phyloP scores from a whole-genome alignment of 2,888 invertebrate genomes.

The Archips crataeganus region DNA sequence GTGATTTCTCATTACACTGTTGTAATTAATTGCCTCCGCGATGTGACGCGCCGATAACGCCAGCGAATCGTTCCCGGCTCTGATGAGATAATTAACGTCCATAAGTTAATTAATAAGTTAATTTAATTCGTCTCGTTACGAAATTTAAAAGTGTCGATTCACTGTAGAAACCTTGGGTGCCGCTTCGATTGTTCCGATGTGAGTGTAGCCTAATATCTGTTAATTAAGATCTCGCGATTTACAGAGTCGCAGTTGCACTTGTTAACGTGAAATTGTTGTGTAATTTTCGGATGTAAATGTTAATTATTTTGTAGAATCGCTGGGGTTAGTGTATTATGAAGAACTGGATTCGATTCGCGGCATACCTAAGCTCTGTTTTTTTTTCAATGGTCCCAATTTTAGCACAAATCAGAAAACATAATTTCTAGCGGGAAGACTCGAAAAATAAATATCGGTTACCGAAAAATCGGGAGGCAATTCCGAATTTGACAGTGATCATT shows the following conservation, averaged over 20 bases:
- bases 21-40: conserved; percentile 62
- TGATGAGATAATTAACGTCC: conserved; percentile 82
- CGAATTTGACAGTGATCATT: no score
- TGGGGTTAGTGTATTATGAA: no score
- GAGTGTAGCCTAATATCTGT: conserved; percentile 47
- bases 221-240: conserved; percentile 43
- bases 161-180: conserved; percentile 47
- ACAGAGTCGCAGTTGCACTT: conserved; percentile 17
- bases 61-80: conserved; percentile 71
- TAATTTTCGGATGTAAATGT: not conserved
- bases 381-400: no score
- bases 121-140: conserved; percentile 74
- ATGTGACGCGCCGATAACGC: conserved; percentile 79
- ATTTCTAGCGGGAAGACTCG: no score
- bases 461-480: no score
- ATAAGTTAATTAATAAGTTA: conserved; percentile 83
- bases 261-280: not conserved
- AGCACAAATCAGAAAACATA: no score
- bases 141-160: conserved; percentile 71
- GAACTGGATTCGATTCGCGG: no score
- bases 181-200: conserved; percentile 41
- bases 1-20: conserved; percentile 71
- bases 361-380: no score
- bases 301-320: not conserved
- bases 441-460: no score